phyloP scores from a whole-genome alignment of 2,797 vertebrate species.

The Coreius guichenoti region DNA sequence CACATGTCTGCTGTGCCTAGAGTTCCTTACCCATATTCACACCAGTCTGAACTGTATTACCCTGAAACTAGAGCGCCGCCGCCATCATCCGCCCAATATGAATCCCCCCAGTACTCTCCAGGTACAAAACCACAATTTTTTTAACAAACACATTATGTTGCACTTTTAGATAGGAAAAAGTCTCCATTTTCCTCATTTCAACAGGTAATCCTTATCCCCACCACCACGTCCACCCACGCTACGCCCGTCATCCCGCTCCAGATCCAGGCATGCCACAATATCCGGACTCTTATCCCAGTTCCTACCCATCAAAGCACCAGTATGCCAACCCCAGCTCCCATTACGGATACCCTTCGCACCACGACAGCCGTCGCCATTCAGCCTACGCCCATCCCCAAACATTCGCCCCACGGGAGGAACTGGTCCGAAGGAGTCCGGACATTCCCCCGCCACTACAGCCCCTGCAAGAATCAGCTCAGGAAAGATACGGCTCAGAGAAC shows the following conservation, averaged over 20 bases:
- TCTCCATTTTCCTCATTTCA: neutral
- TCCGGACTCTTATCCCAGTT: slow-evolving; percentile 84
- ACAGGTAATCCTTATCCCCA: slow-evolving; percentile 89
- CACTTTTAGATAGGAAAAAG: neutral
- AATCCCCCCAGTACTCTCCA: slow-evolving; percentile 86
- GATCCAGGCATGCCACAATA: slow-evolving; percentile 86
- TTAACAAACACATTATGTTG: neutral
- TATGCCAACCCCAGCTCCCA: slow-evolving; percentile 83
- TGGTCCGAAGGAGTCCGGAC: slow-evolving; percentile 90
- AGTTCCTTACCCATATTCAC: slow-evolving; percentile 87
- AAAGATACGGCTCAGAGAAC: slow-evolving; percentile 87
- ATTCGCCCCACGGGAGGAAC: slow-evolving; percentile 84
- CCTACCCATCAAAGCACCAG: slow-evolving; percentile 84
- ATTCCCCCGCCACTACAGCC: slow-evolving; percentile 75
- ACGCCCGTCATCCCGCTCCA: slow-evolving; percentile 85
- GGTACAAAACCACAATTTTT: slow-evolving; percentile 73
- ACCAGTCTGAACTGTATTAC: slow-evolving; percentile 89
- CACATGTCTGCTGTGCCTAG: slow-evolving; percentile 88
- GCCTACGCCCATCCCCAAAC: slow-evolving; percentile 86
- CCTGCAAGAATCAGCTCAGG: slow-evolving; percentile 83
- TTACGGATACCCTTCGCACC: slow-evolving; percentile 84
- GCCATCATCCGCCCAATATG: slow-evolving; percentile 85
- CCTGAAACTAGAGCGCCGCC: slow-evolving; percentile 82
- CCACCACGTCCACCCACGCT: slow-evolving; percentile 85
- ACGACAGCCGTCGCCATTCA: slow-evolving; percentile 82